Conservation (phyloP, 2,888 invertebrate species). For the Drosophila sordidula region DNA sequence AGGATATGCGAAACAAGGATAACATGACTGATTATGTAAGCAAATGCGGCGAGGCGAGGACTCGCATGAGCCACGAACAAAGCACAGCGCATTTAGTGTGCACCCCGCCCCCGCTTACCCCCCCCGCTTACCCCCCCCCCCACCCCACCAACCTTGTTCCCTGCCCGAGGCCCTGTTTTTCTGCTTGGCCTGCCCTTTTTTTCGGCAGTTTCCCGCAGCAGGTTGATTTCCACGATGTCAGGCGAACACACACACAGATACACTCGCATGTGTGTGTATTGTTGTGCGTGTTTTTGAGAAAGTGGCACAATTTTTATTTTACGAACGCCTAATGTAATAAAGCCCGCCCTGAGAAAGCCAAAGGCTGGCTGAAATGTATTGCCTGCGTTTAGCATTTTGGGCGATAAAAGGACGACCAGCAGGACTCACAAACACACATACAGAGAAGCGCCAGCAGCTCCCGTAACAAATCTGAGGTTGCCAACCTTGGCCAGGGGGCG, state of each 20-base stretch:
- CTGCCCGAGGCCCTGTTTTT: conserved; percentile 41
- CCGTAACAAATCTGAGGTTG: conserved; percentile 76
- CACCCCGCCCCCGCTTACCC: not conserved
- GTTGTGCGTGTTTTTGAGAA: conserved; percentile 72
- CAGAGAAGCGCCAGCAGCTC: conserved; percentile 18
- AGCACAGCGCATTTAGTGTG: conserved; percentile 45
- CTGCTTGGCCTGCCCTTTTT: conserved; percentile 66
- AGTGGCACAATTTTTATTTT: conserved; percentile 81
- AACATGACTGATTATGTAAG: conserved; percentile 82
- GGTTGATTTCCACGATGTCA: conserved; percentile 63
- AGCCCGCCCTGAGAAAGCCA: conserved; percentile 68
- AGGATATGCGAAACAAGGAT: conserved; percentile 68
- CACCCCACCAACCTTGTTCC: not conserved
- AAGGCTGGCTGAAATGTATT: conserved; percentile 67
- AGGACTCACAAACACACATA: conserved; percentile 19
- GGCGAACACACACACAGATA: not conserved
- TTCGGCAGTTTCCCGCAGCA: conserved; percentile 72
- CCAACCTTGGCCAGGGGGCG: conserved; percentile 52
- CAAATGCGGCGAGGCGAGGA: conserved; percentile 49
- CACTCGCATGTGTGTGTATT: conserved; percentile 34
- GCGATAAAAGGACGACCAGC: conserved; percentile 70
- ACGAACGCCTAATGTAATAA: conserved; percentile 80
- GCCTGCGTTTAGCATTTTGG: conserved; percentile 77
- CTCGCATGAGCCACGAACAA: conserved; percentile 22
- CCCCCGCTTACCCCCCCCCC: too few species aligned